A percentile compares a stretch with the other conserved stretches of the same genome.
phyloP scores from a whole-genome alignment of 1,140 invertebrate species.

The Leptoteleia sp. region DNA sequence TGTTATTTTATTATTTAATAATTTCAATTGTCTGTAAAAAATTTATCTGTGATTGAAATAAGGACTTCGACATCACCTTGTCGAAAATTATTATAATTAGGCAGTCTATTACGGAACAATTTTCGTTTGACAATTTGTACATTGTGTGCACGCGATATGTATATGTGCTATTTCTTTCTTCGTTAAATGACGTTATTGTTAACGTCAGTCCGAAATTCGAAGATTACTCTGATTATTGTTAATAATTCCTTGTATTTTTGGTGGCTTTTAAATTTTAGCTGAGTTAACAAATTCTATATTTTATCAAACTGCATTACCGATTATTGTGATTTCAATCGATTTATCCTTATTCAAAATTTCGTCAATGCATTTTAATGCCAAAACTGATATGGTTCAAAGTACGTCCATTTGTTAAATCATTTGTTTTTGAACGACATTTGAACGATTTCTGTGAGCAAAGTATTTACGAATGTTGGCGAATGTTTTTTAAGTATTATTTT shows the following conservation, averaged over 20 bases:
- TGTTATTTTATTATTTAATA: no score
- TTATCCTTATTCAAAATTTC: no score
- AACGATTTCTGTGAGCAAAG: constrained; percentile 16
- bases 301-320: no score
- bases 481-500: constrained; percentile 38
- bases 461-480: constrained; percentile 34
- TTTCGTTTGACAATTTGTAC: background rate
- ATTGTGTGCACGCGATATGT: constrained; percentile 17
- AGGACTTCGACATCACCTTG: constrained; percentile 9
- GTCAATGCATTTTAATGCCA: constrained; percentile 34
- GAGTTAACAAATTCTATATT: constrained; percentile 4
- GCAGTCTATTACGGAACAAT: no score
- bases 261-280: constrained; percentile 15
- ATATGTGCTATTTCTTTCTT: constrained; percentile 16
- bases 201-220: background rate
- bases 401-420: constrained; percentile 18
- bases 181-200: constrained; percentile 20
- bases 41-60: background rate
- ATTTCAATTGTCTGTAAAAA: no score
- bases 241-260: constrained; percentile 28
- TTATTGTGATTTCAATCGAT: no score
- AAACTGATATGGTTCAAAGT: constrained; percentile 13
- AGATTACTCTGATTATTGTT: no score
- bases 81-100: background rate
- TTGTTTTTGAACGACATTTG: constrained; percentile 9